Base-by-base conservation (phyloP, 37 sponge, comb jelly and placozoan species). In the Hormiphora californensis region DNA sequence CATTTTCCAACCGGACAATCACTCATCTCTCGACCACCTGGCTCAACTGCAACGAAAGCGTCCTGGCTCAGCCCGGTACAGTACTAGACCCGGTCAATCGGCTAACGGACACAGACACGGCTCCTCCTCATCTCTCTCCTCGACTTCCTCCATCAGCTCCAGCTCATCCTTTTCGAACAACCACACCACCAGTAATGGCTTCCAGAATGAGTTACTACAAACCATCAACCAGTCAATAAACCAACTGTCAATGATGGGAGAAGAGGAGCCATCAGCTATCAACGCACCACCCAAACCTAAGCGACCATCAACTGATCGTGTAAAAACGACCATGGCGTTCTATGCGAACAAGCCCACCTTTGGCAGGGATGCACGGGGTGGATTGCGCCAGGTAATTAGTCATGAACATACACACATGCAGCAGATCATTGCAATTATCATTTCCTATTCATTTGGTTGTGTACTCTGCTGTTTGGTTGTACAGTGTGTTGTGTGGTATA, bases 241-340 rank as follows among this genome's bases (percentile, higher is more conserved):
- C 46, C 81, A 73, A 30, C 81, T 73, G 21, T 73, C 81, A 19
- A 23, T 73, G 32, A 46, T 73, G 5, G n/a, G n/a, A n/a, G n/a
- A n/a, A n/a, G 81, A 73, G 44, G 81, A 73, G 12, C 27, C 43
- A 19, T 46, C 40, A 36, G 46, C 35, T 73, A 23, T 57, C 23
- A 73, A 73, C 23, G 81, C 81, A n/a, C 81, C 81, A 43, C 81
- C 81, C 21, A 73, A 73, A 19, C 81, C 81, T 1, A 73, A 73
- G 23, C 35, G 81, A 40, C 81, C 81, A 19, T 73, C 81, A 40
- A 73, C 81, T 73, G 81, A 73, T 21, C 43, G 81, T 43, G 81
- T 73, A 9, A 73, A 73, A 73, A 73, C 81, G 43, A 73, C 81
- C 21, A 73, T 73, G 81, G 81, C 81, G 25, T 73, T 73, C 38